phyloP scores from a whole-genome alignment of 2,797 vertebrate genomes.

The Manis crassicaudata region DNA sequence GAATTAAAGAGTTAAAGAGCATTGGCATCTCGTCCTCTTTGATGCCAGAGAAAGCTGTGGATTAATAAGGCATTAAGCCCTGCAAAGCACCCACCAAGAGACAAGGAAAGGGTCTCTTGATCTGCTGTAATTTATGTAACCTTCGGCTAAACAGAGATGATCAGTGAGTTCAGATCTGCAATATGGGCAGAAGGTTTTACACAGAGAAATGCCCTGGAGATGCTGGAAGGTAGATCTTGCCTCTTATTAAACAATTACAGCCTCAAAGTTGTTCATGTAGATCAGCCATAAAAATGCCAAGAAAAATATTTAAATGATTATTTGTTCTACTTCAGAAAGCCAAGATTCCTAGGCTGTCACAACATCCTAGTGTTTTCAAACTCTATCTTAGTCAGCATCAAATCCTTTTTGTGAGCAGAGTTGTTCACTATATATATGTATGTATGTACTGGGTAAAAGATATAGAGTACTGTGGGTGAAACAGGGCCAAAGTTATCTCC shows the following conservation, averaged over 20 bases:
- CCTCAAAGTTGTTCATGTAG: constrained; percentile 41
- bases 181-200: background rate
- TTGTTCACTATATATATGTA: background rate
- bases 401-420: background rate
- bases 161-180: background rate
- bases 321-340: constrained; percentile 51
- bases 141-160: constrained; percentile 4
- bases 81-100: background rate
- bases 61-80: background rate
- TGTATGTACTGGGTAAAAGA: background rate
- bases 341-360: constrained; percentile 22
- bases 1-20: constrained; percentile 32
- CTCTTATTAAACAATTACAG: constrained; percentile 47
- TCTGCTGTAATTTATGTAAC: background rate
- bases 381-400: constrained; percentile 30
- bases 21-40: background rate
- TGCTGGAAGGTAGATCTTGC: constrained; percentile 18
- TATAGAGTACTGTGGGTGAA: background rate
- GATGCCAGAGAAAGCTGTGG: background rate
- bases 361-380: constrained; percentile 33
- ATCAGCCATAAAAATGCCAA: constrained; percentile 53
- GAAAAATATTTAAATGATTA: constrained; percentile 61
- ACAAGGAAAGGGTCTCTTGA: background rate
- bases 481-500: background rate
- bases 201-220: background rate